Evolutionary conservation across 2,888 invertebrate genomes (phyloP).

Genomic region (Scrobipalpa atriplicella): DNA sequence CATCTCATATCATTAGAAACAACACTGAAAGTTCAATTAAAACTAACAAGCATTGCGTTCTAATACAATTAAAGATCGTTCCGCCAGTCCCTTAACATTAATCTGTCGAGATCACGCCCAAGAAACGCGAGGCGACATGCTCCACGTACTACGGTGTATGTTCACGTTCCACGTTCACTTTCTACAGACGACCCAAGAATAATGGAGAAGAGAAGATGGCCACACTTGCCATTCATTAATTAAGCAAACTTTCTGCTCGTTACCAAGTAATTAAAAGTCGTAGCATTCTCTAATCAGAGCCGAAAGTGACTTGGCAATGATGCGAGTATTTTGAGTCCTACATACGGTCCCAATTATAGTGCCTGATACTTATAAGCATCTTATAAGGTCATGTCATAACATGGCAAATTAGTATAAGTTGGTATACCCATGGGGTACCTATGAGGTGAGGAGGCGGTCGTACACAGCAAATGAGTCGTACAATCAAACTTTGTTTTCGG

Average conservation of each 20-base stretch:
- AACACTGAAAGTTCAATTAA: slow-evolving; percentile 13
- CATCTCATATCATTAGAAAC: neutral
- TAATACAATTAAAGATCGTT: neutral
- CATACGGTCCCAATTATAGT: neutral
- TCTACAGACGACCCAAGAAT: slow-evolving; percentile 61
- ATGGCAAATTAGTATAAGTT: too few relatives aligned
- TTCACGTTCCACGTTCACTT: slow-evolving; percentile 54
- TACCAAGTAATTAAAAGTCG: slow-evolving; percentile 70
- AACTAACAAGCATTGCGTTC: slow-evolving; percentile 27
- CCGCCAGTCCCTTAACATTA: neutral
- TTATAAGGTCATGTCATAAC: neutral
- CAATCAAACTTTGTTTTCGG: too few relatives aligned
- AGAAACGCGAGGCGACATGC: neutral
- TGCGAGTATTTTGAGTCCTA: neutral
- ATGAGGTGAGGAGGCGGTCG: too few relatives aligned
- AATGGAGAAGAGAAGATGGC: slow-evolving; percentile 56
- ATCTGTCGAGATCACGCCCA: slow-evolving; percentile 14
- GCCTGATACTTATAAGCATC: neutral
- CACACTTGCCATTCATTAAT: slow-evolving; percentile 67
- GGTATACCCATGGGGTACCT: too few relatives aligned
- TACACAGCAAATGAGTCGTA: too few relatives aligned
- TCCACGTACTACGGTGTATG: neutral
- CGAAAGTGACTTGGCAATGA: slow-evolving; percentile 59
- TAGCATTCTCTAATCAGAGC: slow-evolving; percentile 57
- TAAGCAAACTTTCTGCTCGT: slow-evolving; percentile 70